phyloP scores from a whole-genome alignment of 2,113 vertebrate genomes.

The Oncorhynchus mykiss region DNA sequence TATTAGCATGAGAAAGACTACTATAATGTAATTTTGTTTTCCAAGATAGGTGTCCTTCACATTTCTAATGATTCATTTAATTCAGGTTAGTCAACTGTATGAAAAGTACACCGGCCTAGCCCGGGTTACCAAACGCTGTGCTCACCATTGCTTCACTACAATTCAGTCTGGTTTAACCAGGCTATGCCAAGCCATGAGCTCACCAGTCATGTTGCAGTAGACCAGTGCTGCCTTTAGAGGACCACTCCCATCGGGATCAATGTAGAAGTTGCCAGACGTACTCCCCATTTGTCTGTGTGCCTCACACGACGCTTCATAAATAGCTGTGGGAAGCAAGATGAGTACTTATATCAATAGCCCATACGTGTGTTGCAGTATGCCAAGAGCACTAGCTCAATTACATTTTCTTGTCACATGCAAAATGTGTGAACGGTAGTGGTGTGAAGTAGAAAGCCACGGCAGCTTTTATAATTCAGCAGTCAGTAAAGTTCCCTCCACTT shows the following conservation, averaged over 20 bases:
- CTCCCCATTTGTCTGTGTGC: constrained; percentile 79
- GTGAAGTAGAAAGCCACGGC: too few relatives aligned
- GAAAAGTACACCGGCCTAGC: too few relatives aligned
- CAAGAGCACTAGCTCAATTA: too few relatives aligned
- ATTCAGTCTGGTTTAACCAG: too few relatives aligned
- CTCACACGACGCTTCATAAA: constrained; percentile 84
- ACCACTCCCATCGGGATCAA: constrained; percentile 85
- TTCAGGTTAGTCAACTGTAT: too few relatives aligned
- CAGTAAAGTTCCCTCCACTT: too few relatives aligned
- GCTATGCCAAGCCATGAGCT: constrained; percentile 24
- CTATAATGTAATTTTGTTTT: neutral
- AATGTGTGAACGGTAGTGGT: too few relatives aligned
- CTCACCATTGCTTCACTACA: neutral
- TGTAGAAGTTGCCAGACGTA: constrained; percentile 79
- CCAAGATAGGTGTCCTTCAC: too few relatives aligned
- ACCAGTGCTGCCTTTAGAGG: constrained; percentile 75
- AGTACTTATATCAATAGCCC: neutral
- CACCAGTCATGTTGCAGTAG: constrained; percentile 86
- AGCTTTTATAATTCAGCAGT: too few relatives aligned
- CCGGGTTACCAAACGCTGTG: neutral
- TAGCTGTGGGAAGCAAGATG: constrained; percentile 62
- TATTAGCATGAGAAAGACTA: neutral
- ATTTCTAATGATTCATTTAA: too few relatives aligned
- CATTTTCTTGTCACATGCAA: too few relatives aligned
- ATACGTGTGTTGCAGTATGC: too few relatives aligned